Percentiles rank a stretch among this genome's conserved stretches.
These are phyloP conservation scores for Neostethus bicornis DNA, from an alignment of 2,797 vertebrate species.

Conservation along the genomic window DNA sequence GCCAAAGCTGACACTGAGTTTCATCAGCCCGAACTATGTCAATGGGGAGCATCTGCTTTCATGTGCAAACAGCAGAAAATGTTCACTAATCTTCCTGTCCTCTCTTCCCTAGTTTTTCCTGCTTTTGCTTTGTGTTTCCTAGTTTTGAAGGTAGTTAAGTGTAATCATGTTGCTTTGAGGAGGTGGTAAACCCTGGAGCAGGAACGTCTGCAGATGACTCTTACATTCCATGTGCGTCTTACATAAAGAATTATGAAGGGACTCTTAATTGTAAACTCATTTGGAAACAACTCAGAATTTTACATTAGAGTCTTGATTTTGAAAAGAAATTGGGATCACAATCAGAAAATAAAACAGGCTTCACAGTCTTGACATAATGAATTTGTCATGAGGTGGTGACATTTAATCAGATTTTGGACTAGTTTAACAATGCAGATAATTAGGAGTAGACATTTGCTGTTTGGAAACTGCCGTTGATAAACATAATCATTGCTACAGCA, in stretches of 20 bases:
- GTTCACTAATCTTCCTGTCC: conserved; percentile 28
- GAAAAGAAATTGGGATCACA: too few species aligned
- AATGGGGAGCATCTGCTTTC: conserved; percentile 56
- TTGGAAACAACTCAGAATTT: not conserved
- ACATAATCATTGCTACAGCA: too few species aligned
- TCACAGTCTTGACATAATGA: too few species aligned
- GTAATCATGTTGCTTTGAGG: not conserved
- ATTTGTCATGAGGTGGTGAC: too few species aligned
- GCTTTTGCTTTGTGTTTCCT: not conserved
- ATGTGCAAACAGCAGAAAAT: conserved; percentile 78
- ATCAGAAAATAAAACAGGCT: too few species aligned
- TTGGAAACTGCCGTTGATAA: too few species aligned
- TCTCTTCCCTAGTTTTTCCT: not conserved
- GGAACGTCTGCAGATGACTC: not conserved
- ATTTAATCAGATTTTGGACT: too few species aligned
- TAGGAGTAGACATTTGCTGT: too few species aligned
- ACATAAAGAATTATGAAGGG: not conserved
- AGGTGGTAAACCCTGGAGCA: not conserved
- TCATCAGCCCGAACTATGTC: not conserved
- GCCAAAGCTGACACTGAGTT: not conserved
- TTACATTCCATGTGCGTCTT: not conserved
- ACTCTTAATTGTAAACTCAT: not conserved
- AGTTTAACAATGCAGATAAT: too few species aligned
- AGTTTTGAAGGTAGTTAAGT: not conserved
- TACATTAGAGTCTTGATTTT: not conserved